phyloP scores from a whole-genome alignment of 2,113 vertebrate genomes.

The Cyprinodon variegatus region DNA sequence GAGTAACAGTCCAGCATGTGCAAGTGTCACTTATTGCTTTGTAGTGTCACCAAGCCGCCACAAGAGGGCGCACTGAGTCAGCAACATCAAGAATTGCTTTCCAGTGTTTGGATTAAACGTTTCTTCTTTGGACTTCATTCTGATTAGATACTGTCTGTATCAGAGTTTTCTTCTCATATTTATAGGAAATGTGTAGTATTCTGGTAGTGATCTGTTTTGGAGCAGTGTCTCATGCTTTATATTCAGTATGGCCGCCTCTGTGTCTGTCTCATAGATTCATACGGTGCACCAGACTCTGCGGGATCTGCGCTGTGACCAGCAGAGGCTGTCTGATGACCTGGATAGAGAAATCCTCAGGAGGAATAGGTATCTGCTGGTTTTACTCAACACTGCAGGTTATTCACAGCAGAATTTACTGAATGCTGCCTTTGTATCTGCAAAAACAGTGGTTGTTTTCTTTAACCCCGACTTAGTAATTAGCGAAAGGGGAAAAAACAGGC shows the following conservation, averaged over 20 bases:
- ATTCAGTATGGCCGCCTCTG: not conserved
- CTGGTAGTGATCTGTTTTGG: not conserved
- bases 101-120: not conserved
- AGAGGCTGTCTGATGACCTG: conserved; percentile 87
- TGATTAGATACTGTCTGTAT: not conserved
- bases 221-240: not conserved
- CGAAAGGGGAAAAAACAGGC: not conserved
- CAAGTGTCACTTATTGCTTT: not conserved
- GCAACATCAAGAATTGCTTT: not conserved
- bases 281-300: conserved; percentile 88
- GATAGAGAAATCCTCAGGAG: conserved; percentile 87
- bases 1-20: not conserved
- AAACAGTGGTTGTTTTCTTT: not conserved
- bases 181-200: not conserved
- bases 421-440: not conserved
- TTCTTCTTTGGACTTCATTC: not conserved
- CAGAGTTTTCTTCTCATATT: not conserved
- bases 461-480: not conserved
- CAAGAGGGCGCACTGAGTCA: conserved; percentile 31
- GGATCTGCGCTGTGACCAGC: conserved; percentile 88
- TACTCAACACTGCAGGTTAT: not conserved
- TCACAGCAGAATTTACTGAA: not conserved
- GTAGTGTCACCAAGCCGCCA: conserved; percentile 19
- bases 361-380: conserved; percentile 80
- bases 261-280: conserved; percentile 81